Conservation (phyloP, 2,888 invertebrate genomes). For the Drosophila affinis region DNA sequence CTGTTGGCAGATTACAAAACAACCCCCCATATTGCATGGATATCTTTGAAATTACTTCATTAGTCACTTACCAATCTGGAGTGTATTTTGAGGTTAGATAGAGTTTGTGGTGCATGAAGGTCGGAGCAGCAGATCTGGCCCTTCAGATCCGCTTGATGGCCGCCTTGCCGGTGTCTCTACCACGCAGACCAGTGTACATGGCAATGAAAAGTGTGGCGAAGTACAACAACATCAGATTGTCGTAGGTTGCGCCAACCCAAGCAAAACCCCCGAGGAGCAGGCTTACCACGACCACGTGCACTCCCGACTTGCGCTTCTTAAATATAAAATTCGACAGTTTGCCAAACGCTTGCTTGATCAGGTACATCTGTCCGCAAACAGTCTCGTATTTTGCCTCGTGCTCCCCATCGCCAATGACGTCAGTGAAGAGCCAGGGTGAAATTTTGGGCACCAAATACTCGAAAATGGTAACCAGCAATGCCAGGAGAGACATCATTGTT, state of each 20-base stretch:
- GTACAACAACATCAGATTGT: conserved; percentile 93
- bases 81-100: no score
- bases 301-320: conserved; percentile 85
- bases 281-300: conserved; percentile 88
- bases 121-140: conserved; percentile 35
- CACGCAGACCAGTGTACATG: conserved; percentile 81
- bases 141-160: conserved; percentile 74
- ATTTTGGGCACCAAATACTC: conserved; percentile 92
- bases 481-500: conserved; percentile 87
- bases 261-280: conserved; percentile 87
- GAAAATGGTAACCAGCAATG: conserved; percentile 88
- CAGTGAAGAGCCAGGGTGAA: conserved; percentile 87
- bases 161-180: conserved; percentile 76
- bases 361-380: conserved; percentile 85
- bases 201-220: conserved; percentile 84
- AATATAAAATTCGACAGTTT: conserved; percentile 83
- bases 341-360: conserved; percentile 82
- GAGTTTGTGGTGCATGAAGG: no score
- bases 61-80: no score
- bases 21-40: no score
- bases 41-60: no score
- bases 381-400: conserved; percentile 92
- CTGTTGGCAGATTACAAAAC: no score
- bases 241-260: conserved; percentile 92
- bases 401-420: conserved; percentile 90